A percentile compares a stretch with the other conserved stretches of the same genome.
Conservation (phyloP, 2,797 vertebrate genomes). For the Champsocephalus esox region DNA sequence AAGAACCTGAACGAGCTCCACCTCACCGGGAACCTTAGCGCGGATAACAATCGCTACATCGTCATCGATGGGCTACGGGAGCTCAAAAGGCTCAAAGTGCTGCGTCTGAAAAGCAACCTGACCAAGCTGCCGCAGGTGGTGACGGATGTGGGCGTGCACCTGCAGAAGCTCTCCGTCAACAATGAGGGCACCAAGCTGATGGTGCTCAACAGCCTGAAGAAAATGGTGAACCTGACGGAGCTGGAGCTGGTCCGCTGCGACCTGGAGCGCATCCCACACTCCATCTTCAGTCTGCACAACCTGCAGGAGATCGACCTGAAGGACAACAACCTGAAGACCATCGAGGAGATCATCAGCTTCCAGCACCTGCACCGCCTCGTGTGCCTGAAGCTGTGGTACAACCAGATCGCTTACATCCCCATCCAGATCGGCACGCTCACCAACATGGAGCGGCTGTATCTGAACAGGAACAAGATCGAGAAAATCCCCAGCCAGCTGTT, state of each 20-base stretch:
- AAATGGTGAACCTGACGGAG: constrained; percentile 98
- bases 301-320: constrained; percentile 98
- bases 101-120: constrained; percentile 96
- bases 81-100: constrained; percentile 94
- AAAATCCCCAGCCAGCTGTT: constrained; percentile 96
- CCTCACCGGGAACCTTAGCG: constrained; percentile 95
- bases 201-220: constrained; percentile 99
- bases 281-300: constrained; percentile 97
- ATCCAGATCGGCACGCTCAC: constrained; percentile 95
- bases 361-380: constrained; percentile 96
- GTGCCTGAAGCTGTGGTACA: constrained; percentile 97
- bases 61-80: constrained; percentile 96
- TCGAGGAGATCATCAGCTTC: constrained; percentile 99
- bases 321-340: constrained; percentile 99
- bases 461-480: constrained; percentile 98
- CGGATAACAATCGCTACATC: constrained; percentile 96
- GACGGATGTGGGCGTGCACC: constrained; percentile 95
- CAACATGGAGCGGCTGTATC: constrained; percentile 94
- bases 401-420: constrained; percentile 98
- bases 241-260: constrained; percentile 96
- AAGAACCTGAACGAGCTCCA: constrained; percentile 97
- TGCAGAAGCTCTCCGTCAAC: constrained; percentile 98
- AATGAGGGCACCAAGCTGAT: constrained; percentile 98
- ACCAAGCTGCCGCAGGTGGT: constrained; percentile 97
- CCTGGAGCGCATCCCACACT: constrained; percentile 96